Base-by-base conservation (phyloP, 2,888 invertebrate genomes). In the Cheiracanthium punctorium region DNA sequence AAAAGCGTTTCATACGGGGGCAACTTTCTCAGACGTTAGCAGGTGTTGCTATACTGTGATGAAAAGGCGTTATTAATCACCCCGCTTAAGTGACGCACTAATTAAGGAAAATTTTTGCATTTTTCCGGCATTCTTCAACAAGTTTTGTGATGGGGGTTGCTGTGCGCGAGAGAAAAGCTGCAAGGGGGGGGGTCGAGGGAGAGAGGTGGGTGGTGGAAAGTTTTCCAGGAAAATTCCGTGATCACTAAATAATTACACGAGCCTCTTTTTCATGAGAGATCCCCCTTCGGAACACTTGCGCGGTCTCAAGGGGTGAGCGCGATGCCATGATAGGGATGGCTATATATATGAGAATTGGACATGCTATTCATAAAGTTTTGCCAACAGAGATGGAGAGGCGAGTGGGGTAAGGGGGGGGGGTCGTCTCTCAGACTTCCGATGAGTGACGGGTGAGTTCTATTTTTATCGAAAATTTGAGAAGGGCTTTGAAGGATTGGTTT, bases 51-150 rank as follows among this genome's bases (percentile, higher is more conserved):
- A 20, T 32, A 33, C 67, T 17, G 52, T 32, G 82, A 67, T 84
- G 84, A 84, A 84, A 84, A 72, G 73, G 28, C 41, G 84, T 79
- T 84, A 84, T 84, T 84, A 84, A 84, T 84, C 84, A 84, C 84
- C 67, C 43, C 28, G 24, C 43, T 84, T 79, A 84, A 77, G 73
- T 84, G 84, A 84, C 84, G 84, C 84, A 74, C 84, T 84, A 84
- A 84, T 84, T 84, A 84, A 84, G 84, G 82, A 79, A 84, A 84
- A 84, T 84, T 84, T 84, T 84, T 84, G 84, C 84, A 84, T 84
- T 84, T 84, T 84, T 84, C 79, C 84, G 79, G 79, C 84, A 84
- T 84, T 84, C 84, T 84, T 84, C 82, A 84, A 84, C 84, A 84
- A 84, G 84, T 84, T 84, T 84, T 84, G 73, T 69, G 79, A 84